A percentile compares a stretch with the other conserved stretches of the same genome.
Conservation (phyloP, 1,140 invertebrate genomes). For the Drosophila bifasciata region DNA sequence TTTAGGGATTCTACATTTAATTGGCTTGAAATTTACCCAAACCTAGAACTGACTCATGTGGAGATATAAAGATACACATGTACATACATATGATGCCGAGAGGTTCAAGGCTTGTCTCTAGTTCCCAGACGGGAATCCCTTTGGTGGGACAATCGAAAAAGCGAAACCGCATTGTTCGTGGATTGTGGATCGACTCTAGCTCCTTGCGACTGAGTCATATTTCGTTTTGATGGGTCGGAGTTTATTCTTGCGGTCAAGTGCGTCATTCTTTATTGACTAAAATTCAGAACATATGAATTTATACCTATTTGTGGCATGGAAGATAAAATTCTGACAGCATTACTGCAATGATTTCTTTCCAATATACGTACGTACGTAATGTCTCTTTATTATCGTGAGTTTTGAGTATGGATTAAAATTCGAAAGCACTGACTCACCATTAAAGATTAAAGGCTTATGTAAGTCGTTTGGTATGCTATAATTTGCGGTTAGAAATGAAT, state of each 20-base stretch:
- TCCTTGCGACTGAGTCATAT: background rate
- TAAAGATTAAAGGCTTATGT: background rate
- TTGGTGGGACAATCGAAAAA: too few relatives aligned
- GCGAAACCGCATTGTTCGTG: slow-evolving; percentile 1
- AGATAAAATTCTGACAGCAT: too few relatives aligned
- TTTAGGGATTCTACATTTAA: too few relatives aligned
- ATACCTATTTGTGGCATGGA: background rate
- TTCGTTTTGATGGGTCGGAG: background rate
- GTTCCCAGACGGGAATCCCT: too few relatives aligned
- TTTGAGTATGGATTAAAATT: slow-evolving; percentile 23
- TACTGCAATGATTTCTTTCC: background rate
- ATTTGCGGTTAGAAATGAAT: slow-evolving; percentile 43
- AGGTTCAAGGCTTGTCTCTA: too few relatives aligned
- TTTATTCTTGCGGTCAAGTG: background rate
- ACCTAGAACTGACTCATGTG: too few relatives aligned
- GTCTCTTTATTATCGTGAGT: background rate
- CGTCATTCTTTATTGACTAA: slow-evolving; percentile 9
- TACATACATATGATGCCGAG: too few relatives aligned
- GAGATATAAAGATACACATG: too few relatives aligned
- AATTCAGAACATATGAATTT: too few relatives aligned
- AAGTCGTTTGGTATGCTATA: slow-evolving; percentile 40
- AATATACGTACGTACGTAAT: too few relatives aligned
- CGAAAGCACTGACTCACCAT: slow-evolving; percentile 39
- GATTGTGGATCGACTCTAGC: background rate
- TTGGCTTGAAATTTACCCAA: too few relatives aligned